phyloP scores from a whole-genome alignment of 1,140 invertebrate genomes.

The Octopus sinensis region DNA sequence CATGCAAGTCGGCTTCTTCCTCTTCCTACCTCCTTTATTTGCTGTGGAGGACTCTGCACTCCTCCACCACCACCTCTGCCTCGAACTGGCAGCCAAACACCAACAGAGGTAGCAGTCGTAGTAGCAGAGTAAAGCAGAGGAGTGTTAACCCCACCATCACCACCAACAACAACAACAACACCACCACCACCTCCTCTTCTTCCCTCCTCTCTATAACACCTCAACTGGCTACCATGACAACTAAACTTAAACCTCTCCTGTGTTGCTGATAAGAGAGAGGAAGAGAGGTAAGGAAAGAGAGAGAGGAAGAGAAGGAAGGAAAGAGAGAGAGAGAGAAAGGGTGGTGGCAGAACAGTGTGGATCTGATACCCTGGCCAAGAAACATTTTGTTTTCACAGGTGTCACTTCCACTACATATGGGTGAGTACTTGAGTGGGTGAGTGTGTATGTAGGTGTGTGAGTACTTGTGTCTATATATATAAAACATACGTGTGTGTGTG shows the following conservation, averaged over 20 bases:
- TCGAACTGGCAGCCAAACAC: too few relatives aligned
- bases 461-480: neutral
- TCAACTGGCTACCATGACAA: neutral
- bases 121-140: neutral
- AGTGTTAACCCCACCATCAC: neutral
- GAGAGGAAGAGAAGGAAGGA: neutral
- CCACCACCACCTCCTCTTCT: neutral
- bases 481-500: neutral
- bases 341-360: neutral
- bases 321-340: neutral
- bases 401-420: neutral
- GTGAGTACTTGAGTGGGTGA: neutral
- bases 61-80: too few relatives aligned
- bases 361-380: neutral
- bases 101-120: too few relatives aligned
- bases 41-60: too few relatives aligned
- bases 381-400: neutral
- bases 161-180: neutral
- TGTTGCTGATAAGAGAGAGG: too few relatives aligned
- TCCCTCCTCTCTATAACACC: neutral
- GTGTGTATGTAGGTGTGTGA: neutral
- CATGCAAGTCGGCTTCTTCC: too few relatives aligned
- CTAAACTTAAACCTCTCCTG: neutral
- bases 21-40: too few relatives aligned
- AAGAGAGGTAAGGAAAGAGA: neutral